These are phyloP conservation scores for Netelia virgata DNA, from an alignment of 2,888 invertebrate species.

Conservation along the genomic window DNA sequence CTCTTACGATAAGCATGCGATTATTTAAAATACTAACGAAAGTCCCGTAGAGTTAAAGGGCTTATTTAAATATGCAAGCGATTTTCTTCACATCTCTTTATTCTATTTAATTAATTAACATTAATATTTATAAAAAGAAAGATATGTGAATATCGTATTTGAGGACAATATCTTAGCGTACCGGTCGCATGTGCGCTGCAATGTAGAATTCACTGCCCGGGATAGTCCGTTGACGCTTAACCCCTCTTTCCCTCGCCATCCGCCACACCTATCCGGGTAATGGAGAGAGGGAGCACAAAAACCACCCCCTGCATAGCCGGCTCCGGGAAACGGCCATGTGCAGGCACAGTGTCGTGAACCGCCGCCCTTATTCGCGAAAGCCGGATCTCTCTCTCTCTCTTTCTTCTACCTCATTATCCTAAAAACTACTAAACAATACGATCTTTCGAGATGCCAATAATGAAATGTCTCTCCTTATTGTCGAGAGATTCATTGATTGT, in stretches of 20 bases:
- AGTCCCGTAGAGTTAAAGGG: conserved; percentile 11
- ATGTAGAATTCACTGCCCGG: conserved; percentile 15
- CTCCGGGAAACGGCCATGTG: conserved; percentile 79
- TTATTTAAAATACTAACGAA: conserved; percentile 32
- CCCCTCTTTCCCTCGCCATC: conserved; percentile 15
- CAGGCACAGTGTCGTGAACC: conserved; percentile 74
- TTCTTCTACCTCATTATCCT: no score
- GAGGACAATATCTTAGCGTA: not conserved
- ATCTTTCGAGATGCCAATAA: conserved; percentile 13
- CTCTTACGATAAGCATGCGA: not conserved
- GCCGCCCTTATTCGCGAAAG: conserved; percentile 68
- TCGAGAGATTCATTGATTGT: not conserved
- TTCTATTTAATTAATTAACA: no score
- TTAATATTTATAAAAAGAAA: no score
- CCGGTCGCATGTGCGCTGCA: not conserved
- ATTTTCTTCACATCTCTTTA: no score
- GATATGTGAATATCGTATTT: not conserved
- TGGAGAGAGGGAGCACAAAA: conserved; percentile 62
- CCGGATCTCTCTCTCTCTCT: not conserved
- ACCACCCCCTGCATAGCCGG: conserved; percentile 81
- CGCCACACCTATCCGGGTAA: conserved; percentile 68
- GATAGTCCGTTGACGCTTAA: conserved; percentile 9
- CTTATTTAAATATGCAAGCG: not conserved
- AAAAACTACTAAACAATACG: not conserved
- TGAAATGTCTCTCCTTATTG: not conserved